Evolutionary conservation across 2,888 invertebrate species (phyloP).

Genomic region (Oxyscelio sp.): DNA sequence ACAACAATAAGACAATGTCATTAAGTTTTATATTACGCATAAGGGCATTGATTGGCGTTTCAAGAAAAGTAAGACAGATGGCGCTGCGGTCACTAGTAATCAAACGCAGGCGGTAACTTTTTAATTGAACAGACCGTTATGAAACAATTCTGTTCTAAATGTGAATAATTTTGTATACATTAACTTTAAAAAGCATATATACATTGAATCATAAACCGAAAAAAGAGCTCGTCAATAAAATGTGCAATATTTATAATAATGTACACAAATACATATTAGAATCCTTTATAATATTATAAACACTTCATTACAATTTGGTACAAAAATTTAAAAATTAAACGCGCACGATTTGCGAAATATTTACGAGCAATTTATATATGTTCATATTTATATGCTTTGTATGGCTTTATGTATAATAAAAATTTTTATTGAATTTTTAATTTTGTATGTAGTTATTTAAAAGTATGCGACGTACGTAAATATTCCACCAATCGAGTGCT

Average conservation of each 20-base stretch:
- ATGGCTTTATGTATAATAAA: slow-evolving; percentile 57
- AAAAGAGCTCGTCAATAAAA: slow-evolving; percentile 38
- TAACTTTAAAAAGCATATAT: too few relatives aligned
- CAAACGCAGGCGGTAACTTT: too few relatives aligned
- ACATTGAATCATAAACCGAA: too few relatives aligned
- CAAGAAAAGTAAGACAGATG: too few relatives aligned
- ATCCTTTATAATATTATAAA: slow-evolving; percentile 37
- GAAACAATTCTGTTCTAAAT: too few relatives aligned
- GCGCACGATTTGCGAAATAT: slow-evolving; percentile 45
- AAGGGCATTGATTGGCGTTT: too few relatives aligned
- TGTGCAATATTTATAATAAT: slow-evolving; percentile 20
- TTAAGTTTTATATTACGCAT: too few relatives aligned
- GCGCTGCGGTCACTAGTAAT: too few relatives aligned
- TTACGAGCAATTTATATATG: slow-evolving; percentile 54
- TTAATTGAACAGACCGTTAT: too few relatives aligned
- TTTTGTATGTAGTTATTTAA: slow-evolving; percentile 59
- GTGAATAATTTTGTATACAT: too few relatives aligned
- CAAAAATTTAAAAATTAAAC: slow-evolving; percentile 56
- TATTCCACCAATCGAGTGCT: slow-evolving; percentile 60
- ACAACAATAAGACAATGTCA: too few relatives aligned
- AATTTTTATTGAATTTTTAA: slow-evolving; percentile 59
- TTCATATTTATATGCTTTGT: slow-evolving; percentile 34
- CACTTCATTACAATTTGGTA: slow-evolving; percentile 52
- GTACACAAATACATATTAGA: slow-evolving; percentile 36
- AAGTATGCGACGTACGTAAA: slow-evolving; percentile 57